Conservation (phyloP, 2,888 invertebrate species). For the Halocaridina rubra region DNA sequence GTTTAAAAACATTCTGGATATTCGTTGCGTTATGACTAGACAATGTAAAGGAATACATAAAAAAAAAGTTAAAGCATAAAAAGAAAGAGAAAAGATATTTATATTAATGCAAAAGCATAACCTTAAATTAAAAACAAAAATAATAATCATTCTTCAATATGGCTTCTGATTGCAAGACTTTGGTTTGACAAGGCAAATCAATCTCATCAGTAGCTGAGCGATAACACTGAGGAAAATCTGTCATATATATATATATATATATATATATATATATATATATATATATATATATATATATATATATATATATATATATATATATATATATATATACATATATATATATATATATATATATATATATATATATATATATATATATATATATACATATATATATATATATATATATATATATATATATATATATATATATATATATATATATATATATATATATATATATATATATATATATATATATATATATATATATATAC, state of each 20-base stretch:
- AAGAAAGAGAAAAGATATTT: too few species aligned
- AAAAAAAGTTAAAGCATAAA: too few species aligned
- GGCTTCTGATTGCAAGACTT: not conserved
- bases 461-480: not conserved
- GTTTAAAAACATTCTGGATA: too few species aligned
- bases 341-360: not conserved
- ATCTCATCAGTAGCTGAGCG: not conserved
- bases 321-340: not conserved
- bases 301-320: not conserved
- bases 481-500: not conserved
- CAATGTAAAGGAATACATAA: too few species aligned
- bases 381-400: not conserved
- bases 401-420: not conserved
- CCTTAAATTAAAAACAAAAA: too few species aligned
- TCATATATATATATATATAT: not conserved
- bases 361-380: not conserved
- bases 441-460: not conserved
- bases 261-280: not conserved
- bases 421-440: not conserved
- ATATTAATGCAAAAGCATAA: too few species aligned
- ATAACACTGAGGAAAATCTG: not conserved
- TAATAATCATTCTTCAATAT: too few species aligned
- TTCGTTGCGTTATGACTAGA: too few species aligned
- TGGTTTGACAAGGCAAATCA: not conserved
- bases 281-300: not conserved